These are phyloP conservation scores for Syngnathus typhle DNA, from an alignment of 2,113 vertebrate genomes.

Conservation along the genomic window DNA sequence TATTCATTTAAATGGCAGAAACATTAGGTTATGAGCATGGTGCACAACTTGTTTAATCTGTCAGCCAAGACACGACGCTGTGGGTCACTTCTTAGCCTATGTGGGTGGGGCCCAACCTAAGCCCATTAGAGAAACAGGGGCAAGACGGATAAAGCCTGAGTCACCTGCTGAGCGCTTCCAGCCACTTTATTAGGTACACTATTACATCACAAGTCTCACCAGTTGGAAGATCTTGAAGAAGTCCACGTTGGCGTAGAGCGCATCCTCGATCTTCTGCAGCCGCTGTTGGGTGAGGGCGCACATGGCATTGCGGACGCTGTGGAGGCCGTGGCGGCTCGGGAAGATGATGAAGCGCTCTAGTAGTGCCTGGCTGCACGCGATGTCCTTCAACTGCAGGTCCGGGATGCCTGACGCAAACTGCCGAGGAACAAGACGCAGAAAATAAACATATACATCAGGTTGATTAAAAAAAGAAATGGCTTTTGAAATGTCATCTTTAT, in stretches of 20 bases:
- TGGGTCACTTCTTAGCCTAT: conserved; percentile 24
- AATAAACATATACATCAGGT: background rate
- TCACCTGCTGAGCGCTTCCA: conserved; percentile 41
- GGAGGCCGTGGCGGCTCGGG: conserved; percentile 72
- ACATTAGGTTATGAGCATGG: too few relatives aligned
- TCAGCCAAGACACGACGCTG: background rate
- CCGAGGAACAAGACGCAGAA: background rate
- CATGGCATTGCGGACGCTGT: conserved; percentile 77
- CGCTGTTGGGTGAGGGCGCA: conserved; percentile 81
- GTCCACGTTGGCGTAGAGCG: conserved; percentile 86
- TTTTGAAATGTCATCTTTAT: background rate
- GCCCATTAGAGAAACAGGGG: conserved; percentile 69
- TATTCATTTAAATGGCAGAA: too few relatives aligned
- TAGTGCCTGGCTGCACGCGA: conserved; percentile 85
- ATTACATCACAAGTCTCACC: conserved; percentile 66
- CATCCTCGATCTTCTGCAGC: conserved; percentile 86
- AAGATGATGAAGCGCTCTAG: conserved; percentile 89
- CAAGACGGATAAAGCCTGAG: conserved; percentile 54
- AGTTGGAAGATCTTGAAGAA: conserved; percentile 88
- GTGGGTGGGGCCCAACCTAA: conserved; percentile 39
- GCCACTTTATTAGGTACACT: background rate
- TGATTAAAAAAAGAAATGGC: background rate
- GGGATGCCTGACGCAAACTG: conserved; percentile 91
- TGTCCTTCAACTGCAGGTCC: conserved; percentile 83
- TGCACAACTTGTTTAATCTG: too few relatives aligned